phyloP scores from a whole-genome alignment of 2,113 vertebrate species.

The Patagioenas fasciata region DNA sequence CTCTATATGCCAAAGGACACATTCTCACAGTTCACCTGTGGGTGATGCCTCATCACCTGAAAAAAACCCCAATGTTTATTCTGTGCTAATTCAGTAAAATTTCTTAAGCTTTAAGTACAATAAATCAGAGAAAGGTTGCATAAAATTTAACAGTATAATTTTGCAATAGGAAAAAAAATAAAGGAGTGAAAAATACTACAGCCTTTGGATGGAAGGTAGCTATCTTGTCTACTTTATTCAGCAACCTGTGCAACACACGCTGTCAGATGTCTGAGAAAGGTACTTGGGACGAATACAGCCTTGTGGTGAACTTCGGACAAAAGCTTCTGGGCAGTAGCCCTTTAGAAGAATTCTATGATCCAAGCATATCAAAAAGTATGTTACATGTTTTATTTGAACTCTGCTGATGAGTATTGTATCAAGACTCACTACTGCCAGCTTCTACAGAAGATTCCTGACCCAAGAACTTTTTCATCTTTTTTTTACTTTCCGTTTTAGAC shows the following conservation, averaged over 20 bases:
- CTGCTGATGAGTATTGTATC: neutral
- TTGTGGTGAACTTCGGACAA: neutral
- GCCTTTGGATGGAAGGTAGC: neutral
- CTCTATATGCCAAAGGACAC: neutral
- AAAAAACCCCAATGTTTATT: neutral
- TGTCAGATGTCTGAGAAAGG: neutral
- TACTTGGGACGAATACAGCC: neutral
- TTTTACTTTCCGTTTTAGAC: neutral
- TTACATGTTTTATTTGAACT: neutral
- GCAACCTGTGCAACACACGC: neutral
- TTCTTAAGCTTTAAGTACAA: neutral
- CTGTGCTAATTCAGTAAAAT: neutral
- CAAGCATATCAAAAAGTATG: neutral
- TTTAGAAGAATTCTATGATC: neutral
- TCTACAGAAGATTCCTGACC: neutral
- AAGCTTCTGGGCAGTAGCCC: neutral
- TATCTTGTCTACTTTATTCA: neutral
- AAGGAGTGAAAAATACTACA: neutral
- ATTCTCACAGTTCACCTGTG: neutral
- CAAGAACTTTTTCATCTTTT: neutral
- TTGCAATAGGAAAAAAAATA: neutral
- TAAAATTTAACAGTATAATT: neutral
- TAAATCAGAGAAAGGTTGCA: neutral
- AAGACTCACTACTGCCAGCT: neutral
- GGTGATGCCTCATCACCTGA: neutral